Evolutionary conservation across 1,140 invertebrate species (phyloP), one percentile per base, ranked within the genome.

Genomic region (Ridgeia piscesae): DNA sequence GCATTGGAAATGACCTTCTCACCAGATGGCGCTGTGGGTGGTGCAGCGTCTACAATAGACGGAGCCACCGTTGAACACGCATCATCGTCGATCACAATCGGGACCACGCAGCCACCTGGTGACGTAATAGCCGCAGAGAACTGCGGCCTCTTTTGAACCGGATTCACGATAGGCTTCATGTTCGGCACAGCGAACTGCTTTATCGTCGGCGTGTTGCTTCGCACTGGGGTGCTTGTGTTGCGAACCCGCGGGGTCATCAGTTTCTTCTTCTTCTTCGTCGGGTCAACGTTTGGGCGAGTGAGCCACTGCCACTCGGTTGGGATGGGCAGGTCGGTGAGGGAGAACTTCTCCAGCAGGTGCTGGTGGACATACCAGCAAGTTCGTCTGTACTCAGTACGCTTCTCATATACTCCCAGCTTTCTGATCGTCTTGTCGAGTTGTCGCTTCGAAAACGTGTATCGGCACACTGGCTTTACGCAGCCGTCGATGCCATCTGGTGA

Each of bases 361-460:
- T 97, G 95, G 4, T 96, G 93, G 4, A 98, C 97, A 92, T 97
- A 97, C 98, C 98, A 98, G 93, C 97, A 97, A 4, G 95, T 95
- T 93, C 97, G 96, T 96, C 93, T 96, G 95, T 95, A 97, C 96
- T 94, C 88, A 35, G 50, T 34, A 34, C 94, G 91, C 89, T 96
- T 94, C 92, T 96, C 97, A 96, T 97, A 97, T 27, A 94, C 95
- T 0, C 97, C 97, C n/a, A 98, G 96, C 35, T 94, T 58, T 14
- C 91, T 93, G 34, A 96, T 95, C 92, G 94, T 95, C n/a, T 94
- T 93, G 58, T 95, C 95, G 33, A 95, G 91, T 92, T 96, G 95
- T 34, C 95, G 92, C 93, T 95, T 96, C 11, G 95, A 95, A 35
- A 96, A 50, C 33, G 89, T 88, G 33, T 34, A 92, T 35, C 89